Evolutionary conservation across 1,140 invertebrate genomes (phyloP), one percentile per base, ranked within the genome.

Genomic region (Andrena cerasifolii): DNA sequence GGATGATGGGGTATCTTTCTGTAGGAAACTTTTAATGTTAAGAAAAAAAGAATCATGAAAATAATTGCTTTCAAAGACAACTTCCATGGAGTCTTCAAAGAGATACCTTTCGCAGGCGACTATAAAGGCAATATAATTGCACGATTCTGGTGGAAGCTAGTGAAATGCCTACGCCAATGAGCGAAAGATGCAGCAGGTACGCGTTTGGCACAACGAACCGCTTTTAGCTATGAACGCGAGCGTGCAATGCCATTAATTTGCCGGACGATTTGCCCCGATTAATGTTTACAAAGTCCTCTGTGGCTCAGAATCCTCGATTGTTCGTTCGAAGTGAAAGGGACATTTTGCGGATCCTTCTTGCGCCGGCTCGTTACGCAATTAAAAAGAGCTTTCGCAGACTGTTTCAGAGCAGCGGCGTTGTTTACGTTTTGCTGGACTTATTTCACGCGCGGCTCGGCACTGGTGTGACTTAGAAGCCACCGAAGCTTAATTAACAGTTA

Each of bases 201-300:
- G 36, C 51, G 51, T 76, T 62, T 59, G 45, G 40, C 51, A 61
- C 6, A 72, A 49, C 65, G 43, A 14, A 24, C 45, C 61, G 21
- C 56, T 71, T 77, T 65, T 43, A 65, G 72, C 31, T 36, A 40
- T 7, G 28, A 81, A 51, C 61, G 24, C 40, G 18, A 45, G 31
- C 67, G 47, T 51, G 45, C 36, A 24, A 54, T 24, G 59, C 62
- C 59, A 80, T 83, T 86, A 83, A 80, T 79, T 85, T 80, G 71
- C 61, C 77, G 47, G 78, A 70, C 65, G 68, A 88, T 87, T 87
- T 85, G 74, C 59, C 78, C 66, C 71, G 74, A 82, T 88, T 77
- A 84, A 66, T 82, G 74, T 51, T 58, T 61, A 24, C 74, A 66
- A 74, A 63, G 70, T 63, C 31, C 36, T 65, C 24, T 4, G 28